Conservation (phyloP, 2,888 invertebrate genomes). For the Pimpla rufipes region DNA sequence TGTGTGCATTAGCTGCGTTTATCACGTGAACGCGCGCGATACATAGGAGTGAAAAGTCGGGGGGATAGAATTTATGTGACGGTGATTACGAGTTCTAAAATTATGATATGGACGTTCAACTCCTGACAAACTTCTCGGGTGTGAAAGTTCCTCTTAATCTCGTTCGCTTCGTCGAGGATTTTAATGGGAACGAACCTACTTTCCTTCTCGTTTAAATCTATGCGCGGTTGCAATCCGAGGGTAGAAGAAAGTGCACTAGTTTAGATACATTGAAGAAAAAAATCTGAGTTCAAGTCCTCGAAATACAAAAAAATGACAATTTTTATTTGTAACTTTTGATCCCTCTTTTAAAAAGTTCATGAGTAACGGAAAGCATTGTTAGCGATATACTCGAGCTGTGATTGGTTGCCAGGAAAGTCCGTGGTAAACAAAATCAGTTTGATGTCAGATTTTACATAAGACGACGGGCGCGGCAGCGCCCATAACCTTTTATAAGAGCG, state of each 20-base stretch:
- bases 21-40: background rate
- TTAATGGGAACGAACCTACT: slow-evolving; percentile 17
- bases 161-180: background rate
- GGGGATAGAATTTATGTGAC: slow-evolving; percentile 4
- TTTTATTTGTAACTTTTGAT: no score
- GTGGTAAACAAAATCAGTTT: no score
- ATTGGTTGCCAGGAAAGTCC: no score
- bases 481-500: no score
- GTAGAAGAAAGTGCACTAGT: background rate
- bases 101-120: background rate
- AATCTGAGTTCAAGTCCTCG: background rate
- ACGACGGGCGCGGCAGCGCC: no score
- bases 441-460: no score
- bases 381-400: no score
- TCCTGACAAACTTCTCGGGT: slow-evolving; percentile 8
- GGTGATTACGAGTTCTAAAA: background rate
- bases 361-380: no score
- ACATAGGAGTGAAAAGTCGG: background rate
- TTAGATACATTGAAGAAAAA: background rate
- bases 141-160: slow-evolving; percentile 14
- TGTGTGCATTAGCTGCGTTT: background rate
- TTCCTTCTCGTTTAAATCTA: slow-evolving; percentile 12
- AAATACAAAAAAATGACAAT: no score
- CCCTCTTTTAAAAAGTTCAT: no score
- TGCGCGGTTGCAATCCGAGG: background rate